Evolutionary conservation across 2,797 vertebrate genomes (phyloP).

Genomic region (Enteromius afrohamiltoni): DNA sequence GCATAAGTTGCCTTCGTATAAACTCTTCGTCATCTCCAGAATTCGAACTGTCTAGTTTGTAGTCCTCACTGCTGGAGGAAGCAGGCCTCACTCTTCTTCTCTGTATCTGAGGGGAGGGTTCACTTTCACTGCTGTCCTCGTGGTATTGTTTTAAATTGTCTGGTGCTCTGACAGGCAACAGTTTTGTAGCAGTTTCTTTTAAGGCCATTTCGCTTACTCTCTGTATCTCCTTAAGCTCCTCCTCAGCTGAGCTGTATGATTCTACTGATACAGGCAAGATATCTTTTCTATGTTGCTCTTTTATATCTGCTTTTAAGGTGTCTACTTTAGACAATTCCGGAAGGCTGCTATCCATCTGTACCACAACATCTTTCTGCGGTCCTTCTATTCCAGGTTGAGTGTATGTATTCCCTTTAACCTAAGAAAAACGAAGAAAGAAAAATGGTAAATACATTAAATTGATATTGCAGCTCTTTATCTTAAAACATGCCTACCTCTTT

Average conservation of each 20-base stretch:
- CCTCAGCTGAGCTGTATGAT: conserved; percentile 76
- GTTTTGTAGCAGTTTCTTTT: conserved; percentile 65
- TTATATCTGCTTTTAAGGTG: conserved; percentile 70
- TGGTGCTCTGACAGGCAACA: conserved; percentile 60
- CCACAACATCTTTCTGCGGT: conserved; percentile 66
- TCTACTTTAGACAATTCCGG: conserved; percentile 74
- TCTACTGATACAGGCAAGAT: conserved; percentile 77
- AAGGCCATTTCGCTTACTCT: conserved; percentile 68
- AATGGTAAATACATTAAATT: background rate
- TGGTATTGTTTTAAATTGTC: conserved; percentile 69
- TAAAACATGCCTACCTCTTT: background rate
- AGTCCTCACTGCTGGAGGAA: conserved; percentile 92
- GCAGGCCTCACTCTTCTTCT: conserved; percentile 78
- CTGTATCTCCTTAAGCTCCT: conserved; percentile 73
- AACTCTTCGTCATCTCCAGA: conserved; percentile 93
- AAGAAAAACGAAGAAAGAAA: conserved; percentile 24
- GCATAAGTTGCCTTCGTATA: conserved; percentile 90
- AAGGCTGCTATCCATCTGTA: conserved; percentile 78
- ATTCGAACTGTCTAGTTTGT: conserved; percentile 88
- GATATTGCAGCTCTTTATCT: background rate
- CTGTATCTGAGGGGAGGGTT: conserved; percentile 84
- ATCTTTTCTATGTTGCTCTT: conserved; percentile 73
- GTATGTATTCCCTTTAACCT: conserved; percentile 23
- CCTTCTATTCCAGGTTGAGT: conserved; percentile 47
- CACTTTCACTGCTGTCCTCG: conserved; percentile 90